Conservation (phyloP, 1,140 invertebrate species). For the Plectus sambesii region DNA sequence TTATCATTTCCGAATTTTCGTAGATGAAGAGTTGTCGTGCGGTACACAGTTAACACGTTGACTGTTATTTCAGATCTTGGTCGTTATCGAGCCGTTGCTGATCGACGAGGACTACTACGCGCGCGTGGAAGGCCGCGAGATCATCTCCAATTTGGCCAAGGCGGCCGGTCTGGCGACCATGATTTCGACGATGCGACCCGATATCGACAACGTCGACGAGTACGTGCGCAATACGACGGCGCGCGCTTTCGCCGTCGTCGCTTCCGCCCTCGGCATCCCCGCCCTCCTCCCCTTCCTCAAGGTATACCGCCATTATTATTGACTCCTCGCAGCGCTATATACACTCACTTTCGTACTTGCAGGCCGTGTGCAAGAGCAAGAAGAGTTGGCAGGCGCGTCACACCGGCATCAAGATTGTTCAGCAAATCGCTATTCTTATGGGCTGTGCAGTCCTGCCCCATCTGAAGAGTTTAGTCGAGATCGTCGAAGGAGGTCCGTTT, state of each 20-base stretch:
- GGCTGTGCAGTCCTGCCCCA: constrained; percentile 98
- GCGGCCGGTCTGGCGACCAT: constrained; percentile 98
- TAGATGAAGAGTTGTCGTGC: too few relatives aligned
- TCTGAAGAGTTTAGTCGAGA: constrained; percentile 92
- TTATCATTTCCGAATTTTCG: too few relatives aligned
- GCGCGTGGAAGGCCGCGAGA: constrained; percentile 91
- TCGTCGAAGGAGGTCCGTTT: constrained; percentile 84
- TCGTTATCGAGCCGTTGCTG: constrained; percentile 94
- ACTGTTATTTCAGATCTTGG: constrained; percentile 67
- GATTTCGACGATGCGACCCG: constrained; percentile 99
- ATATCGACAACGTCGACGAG: constrained; percentile 99
- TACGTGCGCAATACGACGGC: constrained; percentile 98
- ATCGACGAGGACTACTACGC: constrained; percentile 99
- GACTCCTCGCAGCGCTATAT: background rate
- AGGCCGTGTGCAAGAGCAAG: constrained; percentile 95
- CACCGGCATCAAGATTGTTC: constrained; percentile 98
- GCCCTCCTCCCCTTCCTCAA: constrained; percentile 94
- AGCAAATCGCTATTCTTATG: constrained; percentile 99
- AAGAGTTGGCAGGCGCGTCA: constrained; percentile 99
- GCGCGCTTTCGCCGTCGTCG: constrained; percentile 95
- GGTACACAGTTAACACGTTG: too few relatives aligned
- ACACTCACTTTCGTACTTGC: too few relatives aligned
- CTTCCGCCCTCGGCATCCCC: constrained; percentile 93
- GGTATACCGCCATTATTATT: too few relatives aligned
- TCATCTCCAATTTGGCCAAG: constrained; percentile 98